These are phyloP conservation scores for Monoplex corrugatus DNA, from an alignment of 2,888 invertebrate species.

Conservation along the genomic window DNA sequence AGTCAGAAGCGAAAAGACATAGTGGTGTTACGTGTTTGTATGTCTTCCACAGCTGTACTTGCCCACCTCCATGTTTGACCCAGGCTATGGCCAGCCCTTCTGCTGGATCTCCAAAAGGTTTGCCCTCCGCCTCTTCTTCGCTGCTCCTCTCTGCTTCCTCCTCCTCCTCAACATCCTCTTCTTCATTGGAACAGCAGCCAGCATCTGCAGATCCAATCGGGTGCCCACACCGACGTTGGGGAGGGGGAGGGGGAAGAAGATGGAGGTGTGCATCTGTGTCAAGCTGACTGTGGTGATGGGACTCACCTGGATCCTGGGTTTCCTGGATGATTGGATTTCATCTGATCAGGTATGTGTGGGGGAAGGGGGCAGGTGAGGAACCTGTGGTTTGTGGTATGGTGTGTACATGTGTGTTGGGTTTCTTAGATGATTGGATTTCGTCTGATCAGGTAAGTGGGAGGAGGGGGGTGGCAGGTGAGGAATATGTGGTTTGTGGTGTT, in stretches of 20 bases:
- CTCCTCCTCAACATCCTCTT: slow-evolving; percentile 51
- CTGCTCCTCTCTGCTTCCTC: slow-evolving; percentile 47
- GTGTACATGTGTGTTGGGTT: slow-evolving; percentile 52
- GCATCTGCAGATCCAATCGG: slow-evolving; percentile 43
- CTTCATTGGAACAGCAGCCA: slow-evolving; percentile 49
- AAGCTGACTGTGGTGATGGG: slow-evolving; percentile 55
- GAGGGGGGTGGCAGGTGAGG: too few species aligned
- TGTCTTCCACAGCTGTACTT: slow-evolving; percentile 41
- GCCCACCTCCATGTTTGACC: slow-evolving; percentile 34
- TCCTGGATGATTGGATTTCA: slow-evolving; percentile 48
- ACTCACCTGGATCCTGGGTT: slow-evolving; percentile 53
- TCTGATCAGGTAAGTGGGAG: too few species aligned
- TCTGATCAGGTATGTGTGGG: too few species aligned
- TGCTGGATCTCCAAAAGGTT: slow-evolving; percentile 55
- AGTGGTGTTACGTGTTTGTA: too few species aligned
- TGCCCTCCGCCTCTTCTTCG: slow-evolving; percentile 56
- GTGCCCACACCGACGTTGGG: slow-evolving; percentile 36
- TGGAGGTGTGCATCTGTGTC: slow-evolving; percentile 54
- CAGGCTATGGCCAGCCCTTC: slow-evolving; percentile 53
- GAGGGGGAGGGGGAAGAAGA: slow-evolving; percentile 25
- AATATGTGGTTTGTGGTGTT: too few species aligned
- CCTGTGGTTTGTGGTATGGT: too few species aligned
- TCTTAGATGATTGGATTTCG: slow-evolving; percentile 48
- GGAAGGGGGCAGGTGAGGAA: too few species aligned
- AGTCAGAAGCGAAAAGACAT: too few species aligned